These are phyloP conservation scores for Leptopilina syphax DNA, from an alignment of 2,888 invertebrate genomes.

Conservation along the genomic window DNA sequence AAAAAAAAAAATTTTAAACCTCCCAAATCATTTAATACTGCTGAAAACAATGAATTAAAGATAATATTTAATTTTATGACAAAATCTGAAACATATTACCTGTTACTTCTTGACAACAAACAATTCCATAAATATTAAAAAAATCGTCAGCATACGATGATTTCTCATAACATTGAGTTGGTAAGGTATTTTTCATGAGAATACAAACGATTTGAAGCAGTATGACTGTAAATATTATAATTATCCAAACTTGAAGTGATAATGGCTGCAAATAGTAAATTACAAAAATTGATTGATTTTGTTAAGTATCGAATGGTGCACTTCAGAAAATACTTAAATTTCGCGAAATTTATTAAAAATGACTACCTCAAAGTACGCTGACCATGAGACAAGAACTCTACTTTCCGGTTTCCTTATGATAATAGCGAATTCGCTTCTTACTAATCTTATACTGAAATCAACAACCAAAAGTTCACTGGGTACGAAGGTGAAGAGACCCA, in stretches of 20 bases:
- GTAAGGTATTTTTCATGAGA: not conserved
- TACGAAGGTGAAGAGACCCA: not conserved
- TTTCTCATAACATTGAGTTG: not conserved
- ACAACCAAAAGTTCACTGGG: not conserved
- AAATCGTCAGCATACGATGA: not conserved
- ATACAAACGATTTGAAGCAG: not conserved
- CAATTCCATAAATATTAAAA: not conserved
- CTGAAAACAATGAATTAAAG: too few species aligned
- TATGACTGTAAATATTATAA: not conserved
- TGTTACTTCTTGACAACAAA: not conserved
- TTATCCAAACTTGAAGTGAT: not conserved
- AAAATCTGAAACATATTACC: not conserved
- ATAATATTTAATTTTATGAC: too few species aligned
- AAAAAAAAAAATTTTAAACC: not conserved
- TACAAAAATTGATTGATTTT: not conserved
- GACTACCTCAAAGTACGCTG: not conserved
- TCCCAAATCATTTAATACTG: too few species aligned
- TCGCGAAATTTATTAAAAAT: too few species aligned
- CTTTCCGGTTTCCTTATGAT: not conserved
- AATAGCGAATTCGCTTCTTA: not conserved
- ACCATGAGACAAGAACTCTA: not conserved
- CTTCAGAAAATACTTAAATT: too few species aligned
- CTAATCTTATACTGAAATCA: not conserved
- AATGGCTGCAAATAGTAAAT: not conserved
- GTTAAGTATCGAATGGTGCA: not conserved